Evolutionary conservation across 2,888 invertebrate species (phyloP).

Genomic region (Ophion ellenae): DNA sequence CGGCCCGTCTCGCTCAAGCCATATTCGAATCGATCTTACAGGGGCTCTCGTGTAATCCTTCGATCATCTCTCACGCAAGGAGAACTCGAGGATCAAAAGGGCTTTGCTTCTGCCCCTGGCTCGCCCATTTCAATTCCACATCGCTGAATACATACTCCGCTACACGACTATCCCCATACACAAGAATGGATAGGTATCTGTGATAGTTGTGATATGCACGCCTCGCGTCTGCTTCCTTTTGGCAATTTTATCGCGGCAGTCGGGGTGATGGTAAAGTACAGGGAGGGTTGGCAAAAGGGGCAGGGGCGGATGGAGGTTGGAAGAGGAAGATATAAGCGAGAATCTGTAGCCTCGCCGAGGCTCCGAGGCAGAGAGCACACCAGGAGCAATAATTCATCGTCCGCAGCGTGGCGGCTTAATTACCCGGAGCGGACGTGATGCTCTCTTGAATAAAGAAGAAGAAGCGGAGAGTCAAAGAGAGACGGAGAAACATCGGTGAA

Average conservation of each 20-base stretch:
- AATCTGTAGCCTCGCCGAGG: constrained; percentile 53
- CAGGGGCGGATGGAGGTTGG: not conserved
- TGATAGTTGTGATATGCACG: constrained; percentile 18
- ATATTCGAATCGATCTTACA: constrained; percentile 32
- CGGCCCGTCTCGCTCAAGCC: constrained; percentile 2
- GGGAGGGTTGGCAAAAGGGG: not conserved
- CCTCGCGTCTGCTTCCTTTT: constrained; percentile 57
- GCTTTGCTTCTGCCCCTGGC: constrained; percentile 36
- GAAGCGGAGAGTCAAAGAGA: constrained; percentile 21
- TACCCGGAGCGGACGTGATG: constrained; percentile 72
- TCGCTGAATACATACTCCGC: not conserved
- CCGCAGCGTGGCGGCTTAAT: constrained; percentile 73
- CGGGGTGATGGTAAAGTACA: constrained; percentile 40
- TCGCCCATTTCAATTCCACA: constrained; percentile 69
- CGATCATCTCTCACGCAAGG: constrained; percentile 49
- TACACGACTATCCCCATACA: constrained; percentile 8
- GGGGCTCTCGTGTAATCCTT: constrained; percentile 42
- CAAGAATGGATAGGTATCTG: constrained; percentile 5
- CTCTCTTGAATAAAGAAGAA: constrained; percentile 56
- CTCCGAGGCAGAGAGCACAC: constrained; percentile 50
- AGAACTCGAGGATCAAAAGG: constrained; percentile 37
- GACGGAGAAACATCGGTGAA: constrained; percentile 29
- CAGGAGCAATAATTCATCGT: constrained; percentile 73
- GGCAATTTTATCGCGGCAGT: constrained; percentile 71
- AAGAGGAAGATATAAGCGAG: constrained; percentile 43